phyloP scores from a whole-genome alignment of 1,140 invertebrate genomes.

The Camponotus vicinus region DNA sequence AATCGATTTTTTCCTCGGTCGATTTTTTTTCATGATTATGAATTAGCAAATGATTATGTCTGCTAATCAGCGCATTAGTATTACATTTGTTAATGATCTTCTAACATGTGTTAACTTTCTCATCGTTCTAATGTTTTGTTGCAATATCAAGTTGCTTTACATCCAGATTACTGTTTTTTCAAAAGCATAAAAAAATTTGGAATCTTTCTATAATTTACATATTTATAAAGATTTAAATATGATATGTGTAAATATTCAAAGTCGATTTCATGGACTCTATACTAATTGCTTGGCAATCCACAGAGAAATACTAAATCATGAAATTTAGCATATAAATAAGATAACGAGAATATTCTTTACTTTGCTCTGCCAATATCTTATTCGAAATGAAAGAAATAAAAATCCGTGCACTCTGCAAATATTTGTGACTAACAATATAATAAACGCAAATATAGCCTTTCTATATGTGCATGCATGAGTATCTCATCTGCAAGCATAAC shows the following conservation, averaged over 20 bases:
- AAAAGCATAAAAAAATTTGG: background rate
- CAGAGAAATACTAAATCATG: background rate
- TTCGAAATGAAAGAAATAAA: background rate
- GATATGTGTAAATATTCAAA: too few species aligned
- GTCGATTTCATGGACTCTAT: background rate
- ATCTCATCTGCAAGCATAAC: slow-evolving; percentile 60
- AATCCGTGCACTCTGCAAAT: background rate
- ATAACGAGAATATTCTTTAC: background rate
- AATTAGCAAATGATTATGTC: slow-evolving; percentile 3
- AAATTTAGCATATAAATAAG: slow-evolving; percentile 22
- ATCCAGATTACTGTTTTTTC: too few species aligned
- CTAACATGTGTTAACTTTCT: slow-evolving; percentile 52
- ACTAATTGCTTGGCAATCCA: slow-evolving; percentile 23
- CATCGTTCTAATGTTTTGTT: slow-evolving; percentile 36
- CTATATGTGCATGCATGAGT: slow-evolving; percentile 22
- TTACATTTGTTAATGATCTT: slow-evolving; percentile 36
- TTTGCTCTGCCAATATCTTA: background rate
- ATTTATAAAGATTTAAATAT: slow-evolving; percentile 4
- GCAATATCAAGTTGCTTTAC: background rate
- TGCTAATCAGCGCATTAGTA: background rate
- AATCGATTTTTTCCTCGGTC: background rate
- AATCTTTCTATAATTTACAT: background rate
- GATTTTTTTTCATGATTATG: background rate
- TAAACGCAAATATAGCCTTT: background rate
- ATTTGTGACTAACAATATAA: slow-evolving; percentile 18